Conservation (phyloP, 2,113 vertebrate genomes). For the Ibidorhyncha struthersii region DNA sequence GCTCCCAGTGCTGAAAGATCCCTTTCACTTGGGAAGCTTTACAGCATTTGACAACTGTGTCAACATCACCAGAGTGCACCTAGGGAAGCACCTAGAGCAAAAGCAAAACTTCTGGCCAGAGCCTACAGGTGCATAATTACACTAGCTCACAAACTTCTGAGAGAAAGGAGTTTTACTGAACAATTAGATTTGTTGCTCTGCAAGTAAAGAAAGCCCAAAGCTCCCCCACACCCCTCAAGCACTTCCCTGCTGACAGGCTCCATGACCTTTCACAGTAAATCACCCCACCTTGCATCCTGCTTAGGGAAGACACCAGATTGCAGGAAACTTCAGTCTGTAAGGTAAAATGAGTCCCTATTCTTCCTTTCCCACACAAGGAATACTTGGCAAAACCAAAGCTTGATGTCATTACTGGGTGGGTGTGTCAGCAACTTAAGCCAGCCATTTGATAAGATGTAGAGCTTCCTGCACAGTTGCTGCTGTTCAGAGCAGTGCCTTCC, state of each 20-base stretch:
- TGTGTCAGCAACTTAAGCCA: neutral
- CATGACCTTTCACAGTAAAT: neutral
- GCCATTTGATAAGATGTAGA: neutral
- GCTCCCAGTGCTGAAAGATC: neutral
- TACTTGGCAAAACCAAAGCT: neutral
- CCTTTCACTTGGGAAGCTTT: neutral
- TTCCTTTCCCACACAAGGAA: neutral
- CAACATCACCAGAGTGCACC: neutral
- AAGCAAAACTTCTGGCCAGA: neutral
- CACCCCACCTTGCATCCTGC: neutral
- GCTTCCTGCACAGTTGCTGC: neutral
- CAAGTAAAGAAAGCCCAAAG: neutral
- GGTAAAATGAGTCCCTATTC: neutral
- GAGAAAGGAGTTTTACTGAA: neutral
- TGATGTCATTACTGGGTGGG: neutral
- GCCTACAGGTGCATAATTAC: neutral
- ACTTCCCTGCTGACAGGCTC: neutral
- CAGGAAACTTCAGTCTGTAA: neutral
- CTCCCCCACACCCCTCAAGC: too few species aligned
- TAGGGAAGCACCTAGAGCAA: neutral
- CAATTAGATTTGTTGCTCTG: neutral
- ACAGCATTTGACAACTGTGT: neutral
- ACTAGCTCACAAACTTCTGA: neutral
- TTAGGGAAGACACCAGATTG: neutral
- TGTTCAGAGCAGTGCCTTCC: fast-evolving